These are phyloP conservation scores for Creontiades dilutus DNA, from an alignment of 2,888 invertebrate genomes.

Conservation along the genomic window DNA sequence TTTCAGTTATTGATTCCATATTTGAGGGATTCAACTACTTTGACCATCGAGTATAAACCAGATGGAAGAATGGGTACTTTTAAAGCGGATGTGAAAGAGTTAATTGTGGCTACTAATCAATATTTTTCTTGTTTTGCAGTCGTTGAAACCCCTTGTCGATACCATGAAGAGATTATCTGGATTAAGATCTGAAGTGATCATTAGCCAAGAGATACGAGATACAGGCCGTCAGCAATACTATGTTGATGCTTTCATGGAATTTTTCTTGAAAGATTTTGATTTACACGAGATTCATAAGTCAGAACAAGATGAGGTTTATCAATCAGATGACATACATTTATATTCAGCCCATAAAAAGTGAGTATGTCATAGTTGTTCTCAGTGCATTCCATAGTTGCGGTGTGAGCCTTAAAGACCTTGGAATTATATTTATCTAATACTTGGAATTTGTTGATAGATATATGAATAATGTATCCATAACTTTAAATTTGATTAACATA, in stretches of 20 bases:
- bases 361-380: not conserved
- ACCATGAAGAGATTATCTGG: constrained; percentile 81
- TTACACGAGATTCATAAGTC: constrained; percentile 80
- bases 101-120: not conserved
- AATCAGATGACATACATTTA: constrained; percentile 83
- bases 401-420: no score
- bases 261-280: constrained; percentile 77
- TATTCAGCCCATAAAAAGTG: constrained; percentile 71
- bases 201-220: constrained; percentile 86
- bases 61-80: no score
- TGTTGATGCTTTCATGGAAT: constrained; percentile 80
- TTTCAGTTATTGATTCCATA: no score
- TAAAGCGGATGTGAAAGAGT: no score
- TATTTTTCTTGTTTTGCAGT: constrained; percentile 79
- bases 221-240: constrained; percentile 81
- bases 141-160: constrained; percentile 82
- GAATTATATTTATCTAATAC: no score
- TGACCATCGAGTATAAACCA: no score
- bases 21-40: no score
- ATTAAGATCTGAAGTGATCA: constrained; percentile 81
- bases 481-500: no score
- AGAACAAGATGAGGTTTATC: constrained; percentile 83
- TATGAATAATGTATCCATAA: no score
- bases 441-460: no score
- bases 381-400: not conserved